Base-by-base conservation (phyloP, 2,888 invertebrate genomes). In the Pedicia rivosa region DNA sequence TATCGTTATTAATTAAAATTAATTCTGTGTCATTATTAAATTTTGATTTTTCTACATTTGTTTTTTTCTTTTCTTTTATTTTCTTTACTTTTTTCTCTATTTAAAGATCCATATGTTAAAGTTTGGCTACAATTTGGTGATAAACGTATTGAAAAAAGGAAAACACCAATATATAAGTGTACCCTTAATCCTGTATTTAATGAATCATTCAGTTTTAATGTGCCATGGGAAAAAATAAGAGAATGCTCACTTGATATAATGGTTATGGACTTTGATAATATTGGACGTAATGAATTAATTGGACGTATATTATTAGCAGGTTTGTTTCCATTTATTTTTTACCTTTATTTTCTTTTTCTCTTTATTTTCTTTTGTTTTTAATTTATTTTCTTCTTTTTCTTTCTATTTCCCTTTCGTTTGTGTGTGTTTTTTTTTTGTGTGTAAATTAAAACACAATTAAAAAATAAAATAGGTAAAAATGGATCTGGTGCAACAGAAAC, bases 181-280 rank as follows among this genome's bases (percentile, higher is more conserved):
- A 91, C 88, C 36, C 68, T 94, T 49, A 91, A 94, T 65, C 94
- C 94, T 1, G 81, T 91, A 41, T 94, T 91, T 71, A 91, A 94
- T 64, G 92, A 92, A 64, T 80, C 87, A 9, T 94, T 94, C 67
- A 82, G 83, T 35, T 94, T 91, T 70, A 87, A 86, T 63, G 91
- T 94, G 36, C 91, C 92, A 12, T 92, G 91, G 90, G 92, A 94
- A 65, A 88, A 90, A 64, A 91, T 94, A 47, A 66, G 92, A 40
- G 91, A 94, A 59, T 91, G 92, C 54, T 88, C 87, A 33, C 69
- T 94, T 44, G 87, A 91, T 54, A 84, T 94, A 14, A 81, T 82
- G 68, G 91, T 92, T 40, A 94, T 94, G 92, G 94, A 94, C 65
- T 92, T 91, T 59, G 94, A 94, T 63, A 91, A 92, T 59, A 87